These are phyloP conservation scores for Calycopis cecrops DNA, from an alignment of 1,140 invertebrate species.

Conservation along the genomic window DNA sequence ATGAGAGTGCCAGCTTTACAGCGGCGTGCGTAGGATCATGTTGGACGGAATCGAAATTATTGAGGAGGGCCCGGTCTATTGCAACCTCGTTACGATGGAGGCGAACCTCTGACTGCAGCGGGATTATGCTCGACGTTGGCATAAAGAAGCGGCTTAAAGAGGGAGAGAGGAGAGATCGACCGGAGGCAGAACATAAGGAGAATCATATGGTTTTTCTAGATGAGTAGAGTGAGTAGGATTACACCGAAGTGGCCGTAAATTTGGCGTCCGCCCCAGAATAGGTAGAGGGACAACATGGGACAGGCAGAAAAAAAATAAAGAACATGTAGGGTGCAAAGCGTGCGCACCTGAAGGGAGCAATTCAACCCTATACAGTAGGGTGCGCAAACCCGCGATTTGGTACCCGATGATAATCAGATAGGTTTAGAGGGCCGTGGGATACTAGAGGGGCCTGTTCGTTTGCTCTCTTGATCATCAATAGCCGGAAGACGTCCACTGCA, in stretches of 20 bases:
- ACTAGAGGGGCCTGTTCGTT: not conserved
- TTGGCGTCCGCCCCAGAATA: constrained; percentile 2
- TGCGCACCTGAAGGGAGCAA: too few species aligned
- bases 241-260: not conserved
- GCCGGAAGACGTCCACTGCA: too few species aligned
- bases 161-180: not conserved
- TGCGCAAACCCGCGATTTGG: constrained; percentile 5
- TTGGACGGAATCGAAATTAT: too few species aligned
- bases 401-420: constrained; percentile 1
- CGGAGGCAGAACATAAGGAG: not conserved
- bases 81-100: constrained; percentile 12
- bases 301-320: constrained; percentile 8
- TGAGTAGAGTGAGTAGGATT: too few species aligned
- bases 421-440: not conserved
- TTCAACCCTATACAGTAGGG: too few species aligned
- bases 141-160: constrained; percentile 4
- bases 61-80: constrained; percentile 15
- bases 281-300: constrained; percentile 8
- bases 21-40: too few species aligned
- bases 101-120: constrained; percentile 12
- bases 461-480: too few species aligned
- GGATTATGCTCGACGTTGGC: constrained; percentile 12
- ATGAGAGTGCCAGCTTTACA: too few species aligned
- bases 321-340: not conserved
- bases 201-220: not conserved